phyloP scores from a whole-genome alignment of 2,888 invertebrate species.

The Pachydiplax longipennis region DNA sequence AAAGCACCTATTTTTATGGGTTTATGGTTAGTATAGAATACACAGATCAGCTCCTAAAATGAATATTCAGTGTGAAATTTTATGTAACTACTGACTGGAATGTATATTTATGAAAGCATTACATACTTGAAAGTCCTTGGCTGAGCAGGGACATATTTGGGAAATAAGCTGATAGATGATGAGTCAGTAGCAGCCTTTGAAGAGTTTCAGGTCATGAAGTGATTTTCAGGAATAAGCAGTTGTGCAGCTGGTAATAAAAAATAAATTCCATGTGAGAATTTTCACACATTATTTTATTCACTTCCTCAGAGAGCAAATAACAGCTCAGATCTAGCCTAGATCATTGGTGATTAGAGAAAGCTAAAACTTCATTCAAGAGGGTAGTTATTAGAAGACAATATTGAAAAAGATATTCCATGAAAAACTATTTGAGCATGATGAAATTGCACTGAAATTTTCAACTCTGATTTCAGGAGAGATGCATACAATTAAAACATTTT shows the following conservation, averaged over 20 bases:
- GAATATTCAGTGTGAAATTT: background rate
- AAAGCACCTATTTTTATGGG: background rate
- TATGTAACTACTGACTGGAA: background rate
- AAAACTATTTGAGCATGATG: no score
- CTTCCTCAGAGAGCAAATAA: no score
- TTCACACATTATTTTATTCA: background rate
- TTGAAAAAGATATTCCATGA: no score
- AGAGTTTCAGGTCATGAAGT: background rate
- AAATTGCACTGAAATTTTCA: no score
- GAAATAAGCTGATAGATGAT: background rate
- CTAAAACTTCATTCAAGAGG: no score
- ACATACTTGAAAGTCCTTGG: background rate
- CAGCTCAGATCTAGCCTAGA: no score
- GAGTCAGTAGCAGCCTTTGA: background rate
- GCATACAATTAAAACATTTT: no score
- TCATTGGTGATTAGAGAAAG: no score
- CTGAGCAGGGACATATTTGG: conserved; percentile 1
- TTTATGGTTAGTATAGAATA: background rate
- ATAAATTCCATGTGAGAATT: background rate
- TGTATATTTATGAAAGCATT: background rate
- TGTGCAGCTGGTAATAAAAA: background rate
- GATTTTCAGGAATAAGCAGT: background rate
- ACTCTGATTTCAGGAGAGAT: no score
- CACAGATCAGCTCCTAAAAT: background rate
- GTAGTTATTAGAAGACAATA: no score